Conservation (phyloP, 2,797 vertebrate species). For the Acropternis orthonyx region DNA sequence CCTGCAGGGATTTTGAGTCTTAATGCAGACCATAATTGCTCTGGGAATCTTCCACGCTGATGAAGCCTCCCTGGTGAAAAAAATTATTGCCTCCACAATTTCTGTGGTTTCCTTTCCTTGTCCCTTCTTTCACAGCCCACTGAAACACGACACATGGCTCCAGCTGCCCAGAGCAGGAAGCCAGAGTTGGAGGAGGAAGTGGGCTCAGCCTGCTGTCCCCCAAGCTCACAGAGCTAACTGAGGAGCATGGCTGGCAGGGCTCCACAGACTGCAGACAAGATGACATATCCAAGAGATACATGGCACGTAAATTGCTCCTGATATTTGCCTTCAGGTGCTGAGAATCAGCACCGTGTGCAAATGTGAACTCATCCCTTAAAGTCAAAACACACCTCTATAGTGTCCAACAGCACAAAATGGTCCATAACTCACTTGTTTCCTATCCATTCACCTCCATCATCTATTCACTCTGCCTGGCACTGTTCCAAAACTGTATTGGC, state of each 20-base stretch:
- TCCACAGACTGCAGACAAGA: neutral
- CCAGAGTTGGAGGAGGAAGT: neutral
- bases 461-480: neutral
- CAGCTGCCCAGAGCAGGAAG: neutral
- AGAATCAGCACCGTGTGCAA: neutral
- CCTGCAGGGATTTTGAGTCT: neutral
- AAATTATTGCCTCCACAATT: neutral
- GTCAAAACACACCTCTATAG: neutral
- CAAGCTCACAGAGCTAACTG: neutral
- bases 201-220: neutral
- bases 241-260: neutral
- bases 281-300: neutral
- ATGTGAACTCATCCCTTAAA: neutral
- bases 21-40: neutral
- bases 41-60: neutral
- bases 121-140: neutral
- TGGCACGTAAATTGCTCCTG: neutral
- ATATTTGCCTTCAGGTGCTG: neutral
- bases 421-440: neutral
- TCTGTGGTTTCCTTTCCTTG: neutral
- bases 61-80: neutral
- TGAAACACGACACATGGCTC: neutral
- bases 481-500: neutral
- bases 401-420: neutral
- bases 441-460: neutral